phyloP scores from a whole-genome alignment of 2,888 invertebrate genomes.

The Lithodes maja region DNA sequence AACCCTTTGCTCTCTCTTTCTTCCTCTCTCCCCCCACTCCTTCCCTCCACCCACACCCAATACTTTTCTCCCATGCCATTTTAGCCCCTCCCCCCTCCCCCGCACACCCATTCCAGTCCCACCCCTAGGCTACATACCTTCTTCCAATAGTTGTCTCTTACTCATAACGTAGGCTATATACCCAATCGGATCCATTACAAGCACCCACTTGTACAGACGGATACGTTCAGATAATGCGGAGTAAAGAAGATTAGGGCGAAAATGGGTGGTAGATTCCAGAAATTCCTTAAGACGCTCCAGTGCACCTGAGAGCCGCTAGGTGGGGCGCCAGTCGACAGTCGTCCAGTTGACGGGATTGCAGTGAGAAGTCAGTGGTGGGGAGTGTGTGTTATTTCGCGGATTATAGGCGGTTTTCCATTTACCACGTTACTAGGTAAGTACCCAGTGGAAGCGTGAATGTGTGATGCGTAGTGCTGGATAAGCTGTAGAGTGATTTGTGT shows the following conservation, averaged over 20 bases:
- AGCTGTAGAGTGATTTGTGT: background rate
- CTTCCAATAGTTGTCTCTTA: no score
- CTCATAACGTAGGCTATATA: no score
- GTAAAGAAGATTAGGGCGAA: background rate
- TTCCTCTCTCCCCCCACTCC: no score
- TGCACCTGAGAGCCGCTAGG: constrained; percentile 10
- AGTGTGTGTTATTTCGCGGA: background rate
- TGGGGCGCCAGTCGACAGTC: background rate
- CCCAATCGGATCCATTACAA: no score
- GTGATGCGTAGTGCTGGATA: background rate
- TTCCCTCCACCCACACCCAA: no score
- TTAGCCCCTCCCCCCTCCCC: no score
- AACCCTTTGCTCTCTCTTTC: no score
- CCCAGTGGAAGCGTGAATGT: background rate
- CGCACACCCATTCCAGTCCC: no score
- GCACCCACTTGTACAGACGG: no score
- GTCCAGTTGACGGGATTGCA: constrained; percentile 3
- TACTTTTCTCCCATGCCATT: no score
- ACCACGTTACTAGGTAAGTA: background rate
- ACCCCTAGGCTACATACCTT: no score
- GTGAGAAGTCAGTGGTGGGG: background rate
- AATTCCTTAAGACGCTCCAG: constrained; percentile 28
- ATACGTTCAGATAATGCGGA: background rate
- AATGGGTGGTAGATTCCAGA: constrained; percentile 26
- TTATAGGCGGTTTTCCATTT: background rate